Evolutionary conservation across 2,113 vertebrate genomes (phyloP).

Genomic region (Ranitomeya imitator): DNA sequence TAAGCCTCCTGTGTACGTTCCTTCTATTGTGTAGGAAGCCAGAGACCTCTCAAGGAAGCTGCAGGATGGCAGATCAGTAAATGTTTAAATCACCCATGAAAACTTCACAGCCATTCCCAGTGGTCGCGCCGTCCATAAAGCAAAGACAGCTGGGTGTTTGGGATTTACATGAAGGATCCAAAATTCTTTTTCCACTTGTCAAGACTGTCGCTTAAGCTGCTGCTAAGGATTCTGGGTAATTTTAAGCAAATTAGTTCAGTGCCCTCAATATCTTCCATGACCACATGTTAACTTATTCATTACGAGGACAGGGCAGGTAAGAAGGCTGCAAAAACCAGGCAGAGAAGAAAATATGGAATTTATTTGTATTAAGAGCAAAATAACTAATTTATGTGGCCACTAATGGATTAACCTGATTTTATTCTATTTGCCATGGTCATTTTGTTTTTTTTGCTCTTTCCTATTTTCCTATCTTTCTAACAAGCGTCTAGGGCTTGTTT

Average conservation of each 20-base stretch:
- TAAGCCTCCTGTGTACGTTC: background rate
- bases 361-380: no score
- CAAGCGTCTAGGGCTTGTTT: no score
- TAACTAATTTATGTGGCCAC: no score
- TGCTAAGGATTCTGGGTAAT: constrained; percentile 33
- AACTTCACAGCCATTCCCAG: constrained; percentile 41
- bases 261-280: constrained; percentile 13
- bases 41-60: constrained; percentile 24
- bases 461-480: no score
- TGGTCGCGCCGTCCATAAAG: constrained; percentile 42
- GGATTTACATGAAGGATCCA: constrained; percentile 41
- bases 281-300: background rate
- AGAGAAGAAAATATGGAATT: no score
- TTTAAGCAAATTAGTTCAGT: constrained; percentile 15
- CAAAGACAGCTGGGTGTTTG: constrained; percentile 30
- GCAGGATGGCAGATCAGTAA: constrained; percentile 37
- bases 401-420: no score
- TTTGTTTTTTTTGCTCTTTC: no score
- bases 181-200: constrained; percentile 22
- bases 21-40: constrained; percentile 35
- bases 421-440: no score
- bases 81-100: constrained; percentile 48
- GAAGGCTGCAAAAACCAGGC: no score
- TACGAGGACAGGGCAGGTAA: background rate
- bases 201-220: background rate